Evolutionary conservation across 1,140 invertebrate genomes (phyloP).

Genomic region (Tigriopus japonicus): DNA sequence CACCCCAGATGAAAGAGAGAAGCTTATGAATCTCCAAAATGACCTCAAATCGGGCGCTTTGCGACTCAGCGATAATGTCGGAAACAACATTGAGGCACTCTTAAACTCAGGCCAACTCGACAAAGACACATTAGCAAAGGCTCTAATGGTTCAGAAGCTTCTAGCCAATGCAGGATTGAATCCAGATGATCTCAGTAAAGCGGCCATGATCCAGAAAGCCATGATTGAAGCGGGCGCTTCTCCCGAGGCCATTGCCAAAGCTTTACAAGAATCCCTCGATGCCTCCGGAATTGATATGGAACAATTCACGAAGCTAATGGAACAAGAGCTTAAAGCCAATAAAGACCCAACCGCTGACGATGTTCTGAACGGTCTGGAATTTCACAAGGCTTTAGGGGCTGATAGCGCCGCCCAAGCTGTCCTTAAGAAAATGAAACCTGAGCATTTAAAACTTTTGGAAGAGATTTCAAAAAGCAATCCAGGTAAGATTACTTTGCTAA

Average conservation of each 20-base stretch:
- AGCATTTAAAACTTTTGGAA: conserved; percentile 3
- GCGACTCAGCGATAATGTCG: background rate
- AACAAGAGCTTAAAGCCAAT: conserved; percentile 2
- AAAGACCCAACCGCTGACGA: background rate
- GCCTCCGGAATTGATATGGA: conserved; percentile 5
- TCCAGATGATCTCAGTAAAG: conserved; percentile 11
- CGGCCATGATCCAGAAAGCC: conserved; percentile 2
- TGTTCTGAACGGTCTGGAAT: background rate
- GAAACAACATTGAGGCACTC: background rate
- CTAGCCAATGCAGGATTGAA: background rate
- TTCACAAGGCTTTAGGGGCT: conserved; percentile 6
- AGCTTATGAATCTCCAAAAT: too few species aligned
- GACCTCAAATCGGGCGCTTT: background rate
- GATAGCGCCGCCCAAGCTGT: background rate
- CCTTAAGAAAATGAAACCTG: conserved; percentile 1
- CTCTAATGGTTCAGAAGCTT: conserved; percentile 7
- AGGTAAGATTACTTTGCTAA: too few species aligned
- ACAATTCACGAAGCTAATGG: conserved; percentile 1
- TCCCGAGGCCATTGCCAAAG: conserved; percentile 1
- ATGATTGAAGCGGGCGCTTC: conserved; percentile 7
- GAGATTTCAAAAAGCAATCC: background rate
- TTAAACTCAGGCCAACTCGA: background rate
- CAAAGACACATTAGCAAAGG: background rate
- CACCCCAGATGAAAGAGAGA: background rate
- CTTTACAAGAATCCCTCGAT: background rate